phyloP scores from a whole-genome alignment of 1,140 invertebrate species.

The Tetraneura akinire region DNA sequence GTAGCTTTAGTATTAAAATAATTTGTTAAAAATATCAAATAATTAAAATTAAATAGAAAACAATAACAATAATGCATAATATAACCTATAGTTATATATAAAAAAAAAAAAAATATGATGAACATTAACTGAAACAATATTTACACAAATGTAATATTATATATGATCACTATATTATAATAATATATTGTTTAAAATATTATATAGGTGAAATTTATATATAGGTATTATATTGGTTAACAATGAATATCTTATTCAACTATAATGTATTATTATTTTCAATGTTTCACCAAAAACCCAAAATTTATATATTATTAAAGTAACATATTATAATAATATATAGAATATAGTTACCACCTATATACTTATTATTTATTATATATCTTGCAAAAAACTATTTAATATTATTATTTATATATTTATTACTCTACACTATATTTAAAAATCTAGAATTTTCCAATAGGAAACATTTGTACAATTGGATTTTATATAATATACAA shows the following conservation, averaged over 20 bases:
- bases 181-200: background rate
- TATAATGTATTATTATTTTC: background rate
- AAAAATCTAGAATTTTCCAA: too few species aligned
- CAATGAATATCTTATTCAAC: background rate
- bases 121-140: slow-evolving; percentile 14
- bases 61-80: background rate
- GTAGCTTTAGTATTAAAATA: background rate
- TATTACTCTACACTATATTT: too few species aligned
- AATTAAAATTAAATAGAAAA: slow-evolving; percentile 5
- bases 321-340: too few species aligned
- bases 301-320: too few species aligned
- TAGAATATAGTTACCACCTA: too few species aligned
- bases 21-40: background rate
- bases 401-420: too few species aligned
- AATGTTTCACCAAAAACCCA: too few species aligned
- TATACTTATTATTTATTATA: too few species aligned
- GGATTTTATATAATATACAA: too few species aligned
- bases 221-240: background rate
- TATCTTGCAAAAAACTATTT: too few species aligned
- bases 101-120: background rate
- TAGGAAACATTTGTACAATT: too few species aligned
- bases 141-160: slow-evolving; percentile 25
- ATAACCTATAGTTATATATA: too few species aligned
- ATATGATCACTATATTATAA: background rate
- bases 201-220: background rate